Percentiles rank a stretch among this genome's conserved stretches.
phyloP scores from a whole-genome alignment of 2,113 vertebrate species.

The Atherinomorus stipes region DNA sequence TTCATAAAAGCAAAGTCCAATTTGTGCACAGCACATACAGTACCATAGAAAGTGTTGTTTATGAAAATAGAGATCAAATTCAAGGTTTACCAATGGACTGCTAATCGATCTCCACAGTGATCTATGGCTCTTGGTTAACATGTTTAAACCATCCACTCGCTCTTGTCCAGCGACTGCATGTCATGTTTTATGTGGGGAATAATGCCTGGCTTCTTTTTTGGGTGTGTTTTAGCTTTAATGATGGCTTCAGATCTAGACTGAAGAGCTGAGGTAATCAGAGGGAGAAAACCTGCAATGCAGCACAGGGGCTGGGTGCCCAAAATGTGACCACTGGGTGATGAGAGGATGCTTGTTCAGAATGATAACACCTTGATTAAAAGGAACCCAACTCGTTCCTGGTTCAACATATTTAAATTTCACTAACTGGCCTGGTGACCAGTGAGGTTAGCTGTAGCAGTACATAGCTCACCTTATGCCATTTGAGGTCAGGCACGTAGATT shows the following conservation, averaged over 20 bases:
- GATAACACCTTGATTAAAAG: neutral
- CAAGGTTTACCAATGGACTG: neutral
- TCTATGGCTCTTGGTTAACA: conserved; percentile 19
- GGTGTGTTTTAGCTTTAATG: conserved; percentile 36
- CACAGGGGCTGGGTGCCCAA: neutral
- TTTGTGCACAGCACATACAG: too few relatives aligned
- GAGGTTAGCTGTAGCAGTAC: too few relatives aligned
- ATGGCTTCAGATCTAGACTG: conserved; percentile 69
- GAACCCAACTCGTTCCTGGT: neutral
- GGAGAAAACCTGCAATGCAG: conserved; percentile 2
- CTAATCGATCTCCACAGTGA: neutral
- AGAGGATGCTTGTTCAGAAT: conserved; percentile 1
- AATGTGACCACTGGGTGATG: conserved; percentile 16
- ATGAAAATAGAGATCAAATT: conserved; percentile 13
- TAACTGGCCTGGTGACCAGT: too few relatives aligned
- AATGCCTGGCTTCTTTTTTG: conserved; percentile 32
- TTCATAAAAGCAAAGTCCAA: conserved; percentile 21
- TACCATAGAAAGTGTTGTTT: neutral
- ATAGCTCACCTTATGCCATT: too few relatives aligned
- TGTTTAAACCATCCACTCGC: conserved; percentile 35
- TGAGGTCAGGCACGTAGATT: too few relatives aligned
- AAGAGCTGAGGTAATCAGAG: conserved; percentile 27
- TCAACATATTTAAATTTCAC: too few relatives aligned
- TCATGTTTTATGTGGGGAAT: conserved; percentile 52
- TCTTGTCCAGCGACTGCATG: neutral